Conservation (phyloP, 2,888 invertebrate species). For the Eledona agricola region DNA sequence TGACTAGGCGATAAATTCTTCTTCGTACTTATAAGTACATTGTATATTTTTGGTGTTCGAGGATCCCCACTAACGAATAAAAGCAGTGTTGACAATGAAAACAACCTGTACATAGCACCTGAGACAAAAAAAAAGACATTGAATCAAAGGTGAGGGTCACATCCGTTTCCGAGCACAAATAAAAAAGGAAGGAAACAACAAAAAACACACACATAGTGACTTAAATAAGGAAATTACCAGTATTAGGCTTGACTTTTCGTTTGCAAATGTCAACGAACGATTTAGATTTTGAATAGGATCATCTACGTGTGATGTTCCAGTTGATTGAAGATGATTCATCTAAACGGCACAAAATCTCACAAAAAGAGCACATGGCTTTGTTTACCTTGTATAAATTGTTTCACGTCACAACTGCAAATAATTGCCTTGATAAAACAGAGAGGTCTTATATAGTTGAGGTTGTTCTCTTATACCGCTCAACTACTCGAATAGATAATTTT, state of each 20-base stretch:
- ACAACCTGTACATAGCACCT: slow-evolving; percentile 45
- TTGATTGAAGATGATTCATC: slow-evolving; percentile 1
- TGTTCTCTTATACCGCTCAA: slow-evolving; percentile 37
- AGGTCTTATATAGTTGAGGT: slow-evolving; percentile 49
- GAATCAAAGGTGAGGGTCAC: slow-evolving; percentile 13
- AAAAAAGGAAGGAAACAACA: too few species aligned
- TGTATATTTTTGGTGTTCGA: slow-evolving; percentile 50
- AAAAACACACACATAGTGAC: too few species aligned
- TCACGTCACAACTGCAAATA: slow-evolving; percentile 49
- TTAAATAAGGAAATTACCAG: too few species aligned
- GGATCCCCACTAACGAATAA: slow-evolving; percentile 40
- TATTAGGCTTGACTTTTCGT: too few species aligned
- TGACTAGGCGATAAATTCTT: slow-evolving; percentile 53
- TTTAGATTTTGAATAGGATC: too few species aligned
- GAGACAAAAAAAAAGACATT: slow-evolving; percentile 10
- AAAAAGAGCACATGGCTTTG: slow-evolving; percentile 28
- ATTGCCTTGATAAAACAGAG: slow-evolving; percentile 52
- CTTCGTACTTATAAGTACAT: slow-evolving; percentile 51
- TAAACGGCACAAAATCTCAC: slow-evolving; percentile 16
- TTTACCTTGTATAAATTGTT: slow-evolving; percentile 40
- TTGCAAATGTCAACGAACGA: too few species aligned
- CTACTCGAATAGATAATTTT: slow-evolving; percentile 43
- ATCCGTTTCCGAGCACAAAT: too few species aligned
- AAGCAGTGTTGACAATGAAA: slow-evolving; percentile 39
- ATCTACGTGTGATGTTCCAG: too few species aligned